These are phyloP conservation scores for Acipenser oxyrinchus DNA, from an alignment of 2,797 vertebrate species.

Conservation along the genomic window DNA sequence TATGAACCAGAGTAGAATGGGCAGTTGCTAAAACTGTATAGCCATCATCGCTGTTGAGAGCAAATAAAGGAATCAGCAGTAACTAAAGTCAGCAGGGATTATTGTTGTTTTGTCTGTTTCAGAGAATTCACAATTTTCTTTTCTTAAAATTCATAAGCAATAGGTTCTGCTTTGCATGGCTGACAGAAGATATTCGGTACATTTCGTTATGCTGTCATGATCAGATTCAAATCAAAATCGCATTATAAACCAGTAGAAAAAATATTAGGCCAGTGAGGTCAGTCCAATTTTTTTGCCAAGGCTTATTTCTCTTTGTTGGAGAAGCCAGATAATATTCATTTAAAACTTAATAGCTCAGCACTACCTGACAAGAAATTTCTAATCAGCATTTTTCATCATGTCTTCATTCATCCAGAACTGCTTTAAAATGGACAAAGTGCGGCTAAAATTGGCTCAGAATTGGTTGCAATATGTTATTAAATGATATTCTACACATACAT, in stretches of 20 bases:
- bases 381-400: background rate
- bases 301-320: constrained; percentile 5
- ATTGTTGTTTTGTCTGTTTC: constrained; percentile 2
- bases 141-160: background rate
- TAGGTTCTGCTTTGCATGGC: background rate
- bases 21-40: constrained; percentile 14
- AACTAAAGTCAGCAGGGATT: constrained; percentile 15
- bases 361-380: background rate
- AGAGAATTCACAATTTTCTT: background rate
- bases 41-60: constrained; percentile 27
- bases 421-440: background rate
- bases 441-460: background rate
- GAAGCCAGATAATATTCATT: background rate
- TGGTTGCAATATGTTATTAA: background rate
- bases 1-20: constrained; percentile 10
- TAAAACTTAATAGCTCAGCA: constrained; percentile 2
- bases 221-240: background rate
- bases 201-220: background rate
- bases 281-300: background rate
- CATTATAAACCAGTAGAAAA: background rate
- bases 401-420: background rate
- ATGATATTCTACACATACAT: background rate
- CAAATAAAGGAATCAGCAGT: constrained; percentile 23
- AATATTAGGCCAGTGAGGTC: background rate
- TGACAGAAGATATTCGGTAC: background rate